Evolutionary conservation across 2,888 invertebrate genomes (phyloP).

Genomic region (Zhengitettix transpicula): DNA sequence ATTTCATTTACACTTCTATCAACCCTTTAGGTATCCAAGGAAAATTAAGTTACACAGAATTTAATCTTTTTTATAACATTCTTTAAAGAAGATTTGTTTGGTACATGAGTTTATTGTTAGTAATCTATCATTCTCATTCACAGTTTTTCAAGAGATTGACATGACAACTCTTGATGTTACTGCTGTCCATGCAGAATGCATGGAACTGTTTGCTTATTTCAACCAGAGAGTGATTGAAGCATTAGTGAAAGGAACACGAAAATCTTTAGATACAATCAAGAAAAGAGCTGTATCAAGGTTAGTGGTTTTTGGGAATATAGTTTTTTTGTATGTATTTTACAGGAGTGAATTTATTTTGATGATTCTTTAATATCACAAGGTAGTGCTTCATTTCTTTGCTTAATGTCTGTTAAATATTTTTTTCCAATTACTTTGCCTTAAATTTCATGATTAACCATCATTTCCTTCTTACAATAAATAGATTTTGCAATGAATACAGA

Average conservation of each 20-base stretch:
- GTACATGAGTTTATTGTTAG: too few species aligned
- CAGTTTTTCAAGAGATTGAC: slow-evolving; percentile 48
- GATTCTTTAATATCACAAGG: background rate
- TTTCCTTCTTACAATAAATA: background rate
- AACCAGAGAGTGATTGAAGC: slow-evolving; percentile 57
- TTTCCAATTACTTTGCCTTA: background rate
- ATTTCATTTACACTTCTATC: too few species aligned
- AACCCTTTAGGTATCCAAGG: too few species aligned
- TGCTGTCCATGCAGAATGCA: slow-evolving; percentile 51
- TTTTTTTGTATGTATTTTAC: too few species aligned
- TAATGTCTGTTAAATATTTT: background rate
- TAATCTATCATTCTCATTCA: background rate
- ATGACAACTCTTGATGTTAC: slow-evolving; percentile 38
- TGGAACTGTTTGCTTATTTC: slow-evolving; percentile 66
- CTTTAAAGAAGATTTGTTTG: too few species aligned
- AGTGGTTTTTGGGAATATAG: slow-evolving; percentile 51
- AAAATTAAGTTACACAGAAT: too few species aligned
- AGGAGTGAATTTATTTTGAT: too few species aligned
- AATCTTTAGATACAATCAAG: slow-evolving; percentile 54
- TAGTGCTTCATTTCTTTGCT: background rate
- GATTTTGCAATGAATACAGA: too few species aligned
- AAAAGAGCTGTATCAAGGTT: slow-evolving; percentile 33
- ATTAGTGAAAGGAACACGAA: slow-evolving; percentile 54
- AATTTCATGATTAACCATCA: background rate
- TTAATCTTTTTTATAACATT: too few species aligned